A percentile compares a stretch with the other conserved stretches of the same genome.
Conservation (phyloP, 2,797 vertebrate species). For the Mustela erminea region DNA sequence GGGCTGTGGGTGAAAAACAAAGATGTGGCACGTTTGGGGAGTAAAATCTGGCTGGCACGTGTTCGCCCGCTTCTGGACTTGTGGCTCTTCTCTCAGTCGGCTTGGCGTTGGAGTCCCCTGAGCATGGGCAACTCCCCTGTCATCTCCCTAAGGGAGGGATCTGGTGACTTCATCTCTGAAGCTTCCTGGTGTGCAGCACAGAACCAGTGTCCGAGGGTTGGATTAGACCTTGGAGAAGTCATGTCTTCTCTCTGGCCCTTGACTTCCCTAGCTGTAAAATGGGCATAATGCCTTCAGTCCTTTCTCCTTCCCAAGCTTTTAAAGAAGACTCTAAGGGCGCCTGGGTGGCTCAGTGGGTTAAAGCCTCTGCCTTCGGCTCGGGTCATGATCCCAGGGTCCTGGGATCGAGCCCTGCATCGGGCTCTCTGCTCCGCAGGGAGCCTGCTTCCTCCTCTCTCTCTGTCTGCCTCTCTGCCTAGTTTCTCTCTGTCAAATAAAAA, state of each 20-base stretch:
- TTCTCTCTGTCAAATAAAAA: too few species aligned
- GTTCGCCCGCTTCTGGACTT: background rate
- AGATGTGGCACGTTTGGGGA: background rate
- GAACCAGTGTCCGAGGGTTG: background rate
- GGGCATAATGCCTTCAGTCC: background rate
- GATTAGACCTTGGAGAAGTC: background rate
- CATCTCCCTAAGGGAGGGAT: background rate
- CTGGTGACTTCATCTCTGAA: background rate
- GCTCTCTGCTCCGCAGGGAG: too few species aligned
- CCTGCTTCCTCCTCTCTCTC: too few species aligned
- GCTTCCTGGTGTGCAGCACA: background rate
- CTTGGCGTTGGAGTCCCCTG: background rate
- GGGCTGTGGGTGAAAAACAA: conserved; percentile 55
- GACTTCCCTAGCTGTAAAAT: background rate
- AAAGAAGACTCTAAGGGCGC: background rate
- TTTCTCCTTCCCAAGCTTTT: background rate
- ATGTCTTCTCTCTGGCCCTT: background rate
- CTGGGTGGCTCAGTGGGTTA: too few species aligned
- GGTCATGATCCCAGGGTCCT: too few species aligned
- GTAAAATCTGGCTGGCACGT: background rate
- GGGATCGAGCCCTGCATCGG: too few species aligned
- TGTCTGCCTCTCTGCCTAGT: too few species aligned
- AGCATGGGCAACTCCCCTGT: accelerated
- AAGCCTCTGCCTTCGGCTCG: too few species aligned
- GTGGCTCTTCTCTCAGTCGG: background rate